Base-by-base conservation (phyloP, 2,797 vertebrate species). In the Chiloscyllium punctatum region DNA sequence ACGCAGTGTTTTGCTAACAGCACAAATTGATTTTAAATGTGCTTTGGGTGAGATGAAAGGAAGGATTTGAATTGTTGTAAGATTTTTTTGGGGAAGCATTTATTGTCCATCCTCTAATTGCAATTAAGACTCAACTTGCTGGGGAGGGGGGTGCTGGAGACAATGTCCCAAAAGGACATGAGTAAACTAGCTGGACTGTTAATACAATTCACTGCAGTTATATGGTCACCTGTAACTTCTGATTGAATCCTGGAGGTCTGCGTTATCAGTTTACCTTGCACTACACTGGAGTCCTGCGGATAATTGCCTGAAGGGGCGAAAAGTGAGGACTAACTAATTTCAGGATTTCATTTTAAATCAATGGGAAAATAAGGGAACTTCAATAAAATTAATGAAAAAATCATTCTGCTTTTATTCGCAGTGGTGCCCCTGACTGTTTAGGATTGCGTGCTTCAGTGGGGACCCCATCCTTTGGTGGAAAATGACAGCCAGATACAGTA, bases 21-120 rank as follows among this genome's bases (percentile, higher is more conserved):
- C 69, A 69, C 69, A 94, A 74, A 94, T 72, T 42, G 37, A 94
- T 94, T 94, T 94, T 94, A 69, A 92, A 69, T 92, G 90, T 92
- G 62, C 90, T 92, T 69, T 69, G 68, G 37, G 33, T 71, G 69
- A 94, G 94, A 94, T 94, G 48, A 94, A 94, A 94, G 94, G 69
- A 94, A 94, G 37, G 27, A 71, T 51, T 71, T 94, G 23, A 74
- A 42, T 42, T 94, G 6, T 42, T 94, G 62, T 42, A 92, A 92
- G 66, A 11, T 62, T 62, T 62, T 9, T 62, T 62, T 62, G 57
- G 11, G 62, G 57, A 62, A 62, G 57, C 57, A 9, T 62, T 62
- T 62, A 62, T 62, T 62, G 57, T 62, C 57, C 7, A 62, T 11
- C 57, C 57, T 62, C 1, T 62, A 62, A 62, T 62, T 62, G 57